A percentile compares a stretch with the other conserved stretches of the same genome.
Evolutionary conservation across 2,113 vertebrate species (phyloP).

Genomic region (Brachypteracias leptosomus): DNA sequence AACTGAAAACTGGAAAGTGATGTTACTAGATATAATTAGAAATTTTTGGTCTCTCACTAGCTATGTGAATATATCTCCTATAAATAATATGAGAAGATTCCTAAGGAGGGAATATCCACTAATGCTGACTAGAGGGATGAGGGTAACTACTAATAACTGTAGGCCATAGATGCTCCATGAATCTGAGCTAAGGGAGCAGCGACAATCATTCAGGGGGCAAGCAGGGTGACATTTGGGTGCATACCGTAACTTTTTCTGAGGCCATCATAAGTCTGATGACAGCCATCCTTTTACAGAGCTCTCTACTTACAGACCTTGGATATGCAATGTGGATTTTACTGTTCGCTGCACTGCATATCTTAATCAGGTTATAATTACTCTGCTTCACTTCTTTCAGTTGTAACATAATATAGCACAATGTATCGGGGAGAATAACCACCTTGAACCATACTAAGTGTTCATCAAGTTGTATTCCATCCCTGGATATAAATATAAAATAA

Average conservation of each 20-base stretch:
- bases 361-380: background rate
- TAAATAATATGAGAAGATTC: slow-evolving; percentile 55
- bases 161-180: slow-evolving; percentile 23
- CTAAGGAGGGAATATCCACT: background rate
- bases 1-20: slow-evolving; percentile 50
- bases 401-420: background rate
- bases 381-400: background rate
- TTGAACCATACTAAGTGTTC: background rate
- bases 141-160: background rate
- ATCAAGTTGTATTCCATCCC: background rate
- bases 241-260: background rate
- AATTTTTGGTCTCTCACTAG: slow-evolving; percentile 42
- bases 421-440: background rate
- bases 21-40: slow-evolving; percentile 65
- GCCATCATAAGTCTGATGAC: background rate
- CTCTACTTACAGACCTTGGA: slow-evolving; percentile 1
- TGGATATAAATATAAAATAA: background rate
- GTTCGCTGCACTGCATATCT: background rate
- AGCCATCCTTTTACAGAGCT: background rate
- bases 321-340: background rate
- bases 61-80: slow-evolving; percentile 48
- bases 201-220: background rate
- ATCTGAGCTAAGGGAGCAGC: slow-evolving; percentile 4
- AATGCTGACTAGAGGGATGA: slow-evolving; percentile 28
- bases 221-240: background rate